Evolutionary conservation across 2,113 vertebrate genomes (phyloP).

Genomic region (Scophthalmus maximus): DNA sequence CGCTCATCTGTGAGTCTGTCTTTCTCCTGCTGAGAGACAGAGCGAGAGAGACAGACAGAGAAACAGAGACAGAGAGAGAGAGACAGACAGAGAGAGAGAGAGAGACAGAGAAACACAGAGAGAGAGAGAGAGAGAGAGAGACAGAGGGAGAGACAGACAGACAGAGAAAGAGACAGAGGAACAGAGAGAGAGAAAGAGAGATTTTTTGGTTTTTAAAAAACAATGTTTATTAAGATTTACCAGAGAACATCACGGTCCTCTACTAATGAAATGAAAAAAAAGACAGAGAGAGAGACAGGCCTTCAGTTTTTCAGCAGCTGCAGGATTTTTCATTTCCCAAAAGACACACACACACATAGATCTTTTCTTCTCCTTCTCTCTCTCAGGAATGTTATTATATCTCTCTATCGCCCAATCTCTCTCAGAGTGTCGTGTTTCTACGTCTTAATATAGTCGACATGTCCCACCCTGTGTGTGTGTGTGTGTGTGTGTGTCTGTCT

Average conservation of each 20-base stretch:
- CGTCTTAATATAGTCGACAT: conserved; percentile 51
- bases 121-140: too few species aligned
- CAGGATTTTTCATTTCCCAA: conserved; percentile 33
- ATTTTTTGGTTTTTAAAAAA: conserved; percentile 33
- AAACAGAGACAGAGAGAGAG: background rate
- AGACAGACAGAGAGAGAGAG: too few species aligned
- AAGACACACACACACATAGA: conserved; percentile 12
- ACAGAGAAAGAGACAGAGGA: conserved; percentile 15
- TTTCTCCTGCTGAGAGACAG: conserved; percentile 73
- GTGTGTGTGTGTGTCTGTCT: conserved; percentile 15
- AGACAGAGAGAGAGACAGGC: background rate
- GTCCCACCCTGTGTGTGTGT: conserved; percentile 52
- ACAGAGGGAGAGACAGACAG: background rate
- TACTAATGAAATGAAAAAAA: too few species aligned
- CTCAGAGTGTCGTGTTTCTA: conserved; percentile 55
- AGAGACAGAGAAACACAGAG: too few species aligned
- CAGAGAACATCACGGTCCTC: too few species aligned
- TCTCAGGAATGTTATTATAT: conserved; percentile 57
- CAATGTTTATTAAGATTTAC: too few species aligned
- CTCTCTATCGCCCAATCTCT: conserved; percentile 29
- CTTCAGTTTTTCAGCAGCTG: conserved; percentile 41
- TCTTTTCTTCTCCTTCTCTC: conserved; percentile 7
- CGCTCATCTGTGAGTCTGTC: conserved; percentile 72
- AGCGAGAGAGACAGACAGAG: background rate
- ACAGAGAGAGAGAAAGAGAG: conserved; percentile 10